These are phyloP conservation scores for Scaptomyza tumidula DNA, from an alignment of 2,888 invertebrate genomes.

Conservation along the genomic window DNA sequence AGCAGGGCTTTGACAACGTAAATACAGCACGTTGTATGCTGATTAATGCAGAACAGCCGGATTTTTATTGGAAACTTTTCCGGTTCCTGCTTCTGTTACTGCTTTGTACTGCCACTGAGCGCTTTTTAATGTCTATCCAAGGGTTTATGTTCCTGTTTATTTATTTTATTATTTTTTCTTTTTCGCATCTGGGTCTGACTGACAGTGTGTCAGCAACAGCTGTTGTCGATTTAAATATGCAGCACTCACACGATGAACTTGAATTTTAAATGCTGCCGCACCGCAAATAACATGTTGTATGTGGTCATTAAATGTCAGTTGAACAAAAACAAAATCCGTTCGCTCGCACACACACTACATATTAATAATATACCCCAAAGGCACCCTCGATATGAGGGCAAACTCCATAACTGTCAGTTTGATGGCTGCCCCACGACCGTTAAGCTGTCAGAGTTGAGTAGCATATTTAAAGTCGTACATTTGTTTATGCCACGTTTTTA, in stretches of 20 bases:
- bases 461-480: conserved; percentile 6
- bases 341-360: conserved; percentile 29
- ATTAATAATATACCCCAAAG: conserved; percentile 44
- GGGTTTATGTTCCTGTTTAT: neutral
- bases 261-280: conserved; percentile 68
- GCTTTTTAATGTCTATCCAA: conserved; percentile 25
- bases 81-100: conserved; percentile 14
- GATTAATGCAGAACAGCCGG: conserved; percentile 47
- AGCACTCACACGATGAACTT: conserved; percentile 60
- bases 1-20: conserved; percentile 50
- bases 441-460: conserved; percentile 23
- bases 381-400: conserved; percentile 6
- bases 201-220: conserved; percentile 65
- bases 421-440: conserved; percentile 24
- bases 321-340: conserved; percentile 53
- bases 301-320: conserved; percentile 75
- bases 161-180: neutral
- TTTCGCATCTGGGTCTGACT: conserved; percentile 8
- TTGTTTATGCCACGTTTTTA: neutral
- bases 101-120: conserved; percentile 18
- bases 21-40: conserved; percentile 35
- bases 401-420: conserved; percentile 48
- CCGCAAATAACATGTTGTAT: conserved; percentile 69
- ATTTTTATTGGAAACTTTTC: conserved; percentile 39
- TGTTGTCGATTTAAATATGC: conserved; percentile 56